Percentiles rank a stretch among this genome's conserved stretches.
Evolutionary conservation across 2,113 vertebrate genomes (phyloP).

Genomic region (Tupaia chinensis): DNA sequence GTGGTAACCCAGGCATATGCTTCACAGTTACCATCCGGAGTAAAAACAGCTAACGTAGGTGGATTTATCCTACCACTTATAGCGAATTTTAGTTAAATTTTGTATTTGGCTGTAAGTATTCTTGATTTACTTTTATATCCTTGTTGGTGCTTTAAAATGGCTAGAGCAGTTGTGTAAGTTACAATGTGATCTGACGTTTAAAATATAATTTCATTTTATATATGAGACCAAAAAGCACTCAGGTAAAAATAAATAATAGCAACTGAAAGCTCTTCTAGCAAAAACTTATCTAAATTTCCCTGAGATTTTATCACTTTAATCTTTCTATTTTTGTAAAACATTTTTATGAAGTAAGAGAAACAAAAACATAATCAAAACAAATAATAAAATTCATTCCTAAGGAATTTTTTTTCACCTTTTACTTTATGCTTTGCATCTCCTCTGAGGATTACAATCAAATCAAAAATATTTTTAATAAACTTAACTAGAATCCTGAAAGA

Average conservation of each 20-base stretch:
- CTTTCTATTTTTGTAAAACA: background rate
- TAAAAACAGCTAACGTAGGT: background rate
- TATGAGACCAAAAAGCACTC: background rate
- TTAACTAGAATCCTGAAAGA: constrained; percentile 1
- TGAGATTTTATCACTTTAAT: background rate
- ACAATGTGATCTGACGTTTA: background rate
- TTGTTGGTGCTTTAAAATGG: background rate
- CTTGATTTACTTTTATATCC: background rate
- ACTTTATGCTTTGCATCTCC: background rate
- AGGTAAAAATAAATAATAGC: background rate
- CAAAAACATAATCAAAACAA: background rate
- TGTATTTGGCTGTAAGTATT: background rate
- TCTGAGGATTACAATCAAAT: background rate
- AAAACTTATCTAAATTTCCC: background rate
- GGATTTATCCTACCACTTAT: background rate
- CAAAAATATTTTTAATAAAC: background rate
- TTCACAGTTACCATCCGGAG: background rate
- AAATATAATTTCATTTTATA: background rate
- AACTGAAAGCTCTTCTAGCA: background rate
- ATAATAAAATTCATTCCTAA: background rate
- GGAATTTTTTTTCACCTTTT: background rate
- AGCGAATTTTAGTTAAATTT: constrained; percentile 31
- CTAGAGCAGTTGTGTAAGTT: background rate
- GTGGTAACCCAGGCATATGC: background rate
- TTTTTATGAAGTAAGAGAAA: background rate